Evolutionary conservation across 2,888 invertebrate genomes (phyloP), one percentile per base, ranked within the genome.

Genomic region (Acanthosepion lycidas): DNA sequence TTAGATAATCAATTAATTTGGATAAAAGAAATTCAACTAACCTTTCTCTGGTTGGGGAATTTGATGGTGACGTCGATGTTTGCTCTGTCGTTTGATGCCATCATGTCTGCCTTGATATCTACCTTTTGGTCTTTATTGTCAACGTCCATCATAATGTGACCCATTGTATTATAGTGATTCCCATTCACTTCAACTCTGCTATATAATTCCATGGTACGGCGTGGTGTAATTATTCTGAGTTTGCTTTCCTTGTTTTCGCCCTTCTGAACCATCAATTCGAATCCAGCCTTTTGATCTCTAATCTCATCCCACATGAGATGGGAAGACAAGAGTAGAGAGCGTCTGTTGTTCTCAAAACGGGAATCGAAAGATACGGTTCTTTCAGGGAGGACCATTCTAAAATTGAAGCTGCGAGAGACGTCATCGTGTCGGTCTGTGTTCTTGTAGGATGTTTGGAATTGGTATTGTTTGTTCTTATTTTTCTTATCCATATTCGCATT

Each of bases 11-110:
- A 12, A 78, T 78, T 78, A n/a, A 12, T 78, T 78, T 33, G 33
- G 33, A 78, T 78, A 5, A 78, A 78, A 78, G 12, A n/a, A 78
- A 0, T 15, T 78, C 4, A 0, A 92, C 48, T 92, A 28, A 92
- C 92, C 92, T 92, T 49, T 49, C 49, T 51, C 92, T 92, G 92
- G 92, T 49, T 92, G 26, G 92, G 92, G 48, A 92, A 51, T 28
- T 92, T 92, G 15, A 92, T 8, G 23, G 51, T 92, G 92, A 51
- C 9, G 26, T 92, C 92, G 20, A 92, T 92, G 23, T 49, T 28
- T 51, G 26, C 51, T 12, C 26, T 92, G 26, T 48, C 26, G 6
- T 8, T 48, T 28, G 28, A 49, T 49, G 6, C 8, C 26, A 33
- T 49, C 5, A 92, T 92, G 9, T 92, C 49, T 48, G 28, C 51